Evolutionary conservation across 2,797 vertebrate genomes (phyloP).

Genomic region (Petrocephalus schoutedeni): DNA sequence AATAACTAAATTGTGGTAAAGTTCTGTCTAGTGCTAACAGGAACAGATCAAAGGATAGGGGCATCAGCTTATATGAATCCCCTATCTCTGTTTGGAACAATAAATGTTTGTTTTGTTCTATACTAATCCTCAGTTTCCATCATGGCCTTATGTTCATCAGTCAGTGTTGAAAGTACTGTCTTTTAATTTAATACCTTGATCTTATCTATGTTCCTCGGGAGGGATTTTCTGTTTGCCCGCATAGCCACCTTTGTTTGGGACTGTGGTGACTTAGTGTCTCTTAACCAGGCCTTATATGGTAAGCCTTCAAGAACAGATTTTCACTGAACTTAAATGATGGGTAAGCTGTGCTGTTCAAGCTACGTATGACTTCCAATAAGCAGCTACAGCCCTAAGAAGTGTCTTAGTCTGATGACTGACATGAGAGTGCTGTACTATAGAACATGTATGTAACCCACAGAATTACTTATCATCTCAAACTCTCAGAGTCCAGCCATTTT

Average conservation of each 20-base stretch:
- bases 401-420: background rate
- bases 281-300: slow-evolving; percentile 5
- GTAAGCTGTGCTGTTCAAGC: background rate
- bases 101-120: background rate
- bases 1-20: background rate
- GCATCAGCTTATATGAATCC: background rate
- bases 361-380: background rate
- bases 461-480: background rate
- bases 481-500: background rate
- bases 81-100: background rate
- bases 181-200: background rate
- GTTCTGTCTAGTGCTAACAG: background rate
- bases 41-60: background rate
- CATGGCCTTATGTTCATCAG: background rate
- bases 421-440: background rate
- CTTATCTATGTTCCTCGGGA: background rate
- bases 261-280: background rate
- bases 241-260: background rate
- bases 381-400: background rate
- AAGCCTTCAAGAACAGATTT: background rate
- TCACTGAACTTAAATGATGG: background rate
- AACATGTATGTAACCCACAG: background rate
- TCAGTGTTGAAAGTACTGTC: background rate
- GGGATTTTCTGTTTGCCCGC: background rate
- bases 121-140: background rate